Evolutionary conservation across 2,888 invertebrate species (phyloP), one percentile per base, ranked within the genome.

Genomic region (Pseudococcus longispinus): DNA sequence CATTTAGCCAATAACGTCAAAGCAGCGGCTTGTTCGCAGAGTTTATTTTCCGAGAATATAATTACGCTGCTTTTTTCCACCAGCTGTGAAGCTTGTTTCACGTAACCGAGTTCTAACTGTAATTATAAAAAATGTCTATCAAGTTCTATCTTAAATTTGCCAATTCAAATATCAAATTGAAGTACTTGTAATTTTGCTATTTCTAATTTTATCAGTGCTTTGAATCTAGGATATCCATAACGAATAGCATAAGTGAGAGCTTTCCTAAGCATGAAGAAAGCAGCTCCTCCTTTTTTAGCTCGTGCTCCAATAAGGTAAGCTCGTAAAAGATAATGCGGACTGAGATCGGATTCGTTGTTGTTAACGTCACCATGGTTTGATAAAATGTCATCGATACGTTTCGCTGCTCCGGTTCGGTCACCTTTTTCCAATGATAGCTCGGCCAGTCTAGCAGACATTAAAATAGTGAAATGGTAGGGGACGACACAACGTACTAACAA

Each of bases 291-390:
- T 20, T 42, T 77, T 37, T 88, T 88, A 6, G 87, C 88, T 83
- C 87, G 88, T 1, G 88, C 87, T 20, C 82, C 77, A 26, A 88
- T 88, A 23, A 88, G 37, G 13, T 88, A 88, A 32, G 88, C 88
- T 65, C 88, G 60, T 29, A 5, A 32, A 13, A 86, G 46, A 23
- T 86, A 86, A n/a, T 77, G 74, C 4, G 77, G 96, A 92, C 91
- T 94, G 94, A 32, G 93, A 92, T 89, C 96, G 96, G 90, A 94
- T 92, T 42, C 92, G 92, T 89, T 94, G 42, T 85, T 80, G 1
- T 83, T 83, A 18, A 65, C 80, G 29, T 87, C 65, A 13, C 88
- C 85, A 18, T 77, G 77, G 44, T 26, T 26, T 11, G 46, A 29
- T 44, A 86, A 13, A 6, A 88, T 85, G 1, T 88, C 85, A 42